These are phyloP conservation scores for Celastrina argiolus DNA, from an alignment of 2,888 invertebrate species.

Conservation along the genomic window DNA sequence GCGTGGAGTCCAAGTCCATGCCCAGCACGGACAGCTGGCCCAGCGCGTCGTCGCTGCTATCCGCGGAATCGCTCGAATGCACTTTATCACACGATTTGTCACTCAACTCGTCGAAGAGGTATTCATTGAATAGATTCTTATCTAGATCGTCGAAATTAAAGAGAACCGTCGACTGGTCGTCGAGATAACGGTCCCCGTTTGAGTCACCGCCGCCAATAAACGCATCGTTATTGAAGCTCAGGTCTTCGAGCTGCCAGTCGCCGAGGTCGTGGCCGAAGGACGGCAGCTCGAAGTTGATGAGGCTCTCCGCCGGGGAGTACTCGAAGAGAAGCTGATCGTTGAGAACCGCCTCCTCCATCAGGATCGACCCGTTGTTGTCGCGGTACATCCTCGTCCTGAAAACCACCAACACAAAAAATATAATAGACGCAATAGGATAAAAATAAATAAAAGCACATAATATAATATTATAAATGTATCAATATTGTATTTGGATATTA, in stretches of 20 bases:
- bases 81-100: slow-evolving; percentile 53
- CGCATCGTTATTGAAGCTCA: slow-evolving; percentile 61
- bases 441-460: too few relatives aligned
- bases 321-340: slow-evolving; percentile 64
- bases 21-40: slow-evolving; percentile 44
- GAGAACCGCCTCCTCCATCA: slow-evolving; percentile 57
- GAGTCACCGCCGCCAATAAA: slow-evolving; percentile 53
- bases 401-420: slow-evolving; percentile 24
- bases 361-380: slow-evolving; percentile 47
- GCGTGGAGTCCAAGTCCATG: slow-evolving; percentile 44
- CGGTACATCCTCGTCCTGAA: slow-evolving; percentile 59
- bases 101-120: slow-evolving; percentile 58
- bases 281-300: slow-evolving; percentile 68
- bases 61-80: slow-evolving; percentile 47
- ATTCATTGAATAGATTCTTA: slow-evolving; percentile 62
- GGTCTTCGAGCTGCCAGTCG: slow-evolving; percentile 62
- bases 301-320: slow-evolving; percentile 66
- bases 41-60: slow-evolving; percentile 43
- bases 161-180: slow-evolving; percentile 46
- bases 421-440: neutral
- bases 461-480: too few relatives aligned
- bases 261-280: slow-evolving; percentile 46
- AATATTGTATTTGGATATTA: too few relatives aligned
- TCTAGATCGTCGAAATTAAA: slow-evolving; percentile 68
- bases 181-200: slow-evolving; percentile 51